Evolutionary conservation across 2,113 vertebrate species (phyloP), one percentile per base, ranked within the genome.

Genomic region (Sebastes schlegelii): DNA sequence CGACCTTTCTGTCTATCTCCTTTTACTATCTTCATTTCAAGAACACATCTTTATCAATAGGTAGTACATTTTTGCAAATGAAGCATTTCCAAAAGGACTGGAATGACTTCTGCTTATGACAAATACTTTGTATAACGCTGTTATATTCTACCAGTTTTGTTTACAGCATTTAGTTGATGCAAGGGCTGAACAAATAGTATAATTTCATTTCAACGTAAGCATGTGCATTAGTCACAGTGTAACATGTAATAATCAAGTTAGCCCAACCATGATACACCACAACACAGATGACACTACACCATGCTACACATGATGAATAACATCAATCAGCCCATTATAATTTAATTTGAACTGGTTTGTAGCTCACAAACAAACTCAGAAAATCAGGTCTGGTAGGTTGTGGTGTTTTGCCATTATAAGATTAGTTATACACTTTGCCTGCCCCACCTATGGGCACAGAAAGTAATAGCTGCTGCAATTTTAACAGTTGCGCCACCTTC

Each of bases 11-110:
- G 55, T 74, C 61, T 34, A 4, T 61, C 64, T 66, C 58, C 60
- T 10, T 71, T 80, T 66, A 63, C 55, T 5, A 42, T 57, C 61
- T 76, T 80, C 23, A 75, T 80, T 79, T 74, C 13, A 57, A 66
- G 34, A 34, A 34, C 34, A 34, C 34, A 34, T 34, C 34, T 34
- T 4, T 34, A 34, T 34, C 34, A 34, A 34, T 34, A 34, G 34
- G 34, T 34, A 34, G 34, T 34, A 34, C 34, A 34, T 34, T 34
- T 34, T 34, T 4, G 34, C 34, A 34, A 34, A 34, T 34, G 13
- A 75, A 74, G 34, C 40, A 26, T 34, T 78, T 73, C 66, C 11
- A 26, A 54, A 65, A 51, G 57, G 40, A 21, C 17, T 60, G 26
- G 4, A 57, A 60, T 72, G 45, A 73, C 55, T 40, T 40, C 8